Evolutionary conservation across 2,888 invertebrate species (phyloP).

Genomic region (Tethea ocularis): DNA sequence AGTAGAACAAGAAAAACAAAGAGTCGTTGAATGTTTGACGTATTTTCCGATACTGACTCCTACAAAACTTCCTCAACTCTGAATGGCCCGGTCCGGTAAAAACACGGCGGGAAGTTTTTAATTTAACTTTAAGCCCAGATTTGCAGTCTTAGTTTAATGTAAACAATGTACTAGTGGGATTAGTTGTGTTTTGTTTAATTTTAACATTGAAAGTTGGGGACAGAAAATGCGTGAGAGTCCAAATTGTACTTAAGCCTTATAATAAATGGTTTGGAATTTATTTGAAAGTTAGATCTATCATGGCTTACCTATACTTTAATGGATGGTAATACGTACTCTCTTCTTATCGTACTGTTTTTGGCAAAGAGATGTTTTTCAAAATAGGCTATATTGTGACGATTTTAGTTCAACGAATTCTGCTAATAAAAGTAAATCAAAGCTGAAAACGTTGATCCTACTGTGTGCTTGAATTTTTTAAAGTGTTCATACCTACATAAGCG

Average conservation of each 20-base stretch:
- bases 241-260: not conserved
- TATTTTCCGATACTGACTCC: conserved; percentile 56
- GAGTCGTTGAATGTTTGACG: conserved; percentile 52
- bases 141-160: conserved; percentile 29
- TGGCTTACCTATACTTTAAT: too few species aligned
- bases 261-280: too few species aligned
- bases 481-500: too few species aligned
- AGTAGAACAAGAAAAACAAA: conserved; percentile 52
- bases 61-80: conserved; percentile 27
- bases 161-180: conserved; percentile 29
- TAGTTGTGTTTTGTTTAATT: conserved; percentile 13
- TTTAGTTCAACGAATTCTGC: too few species aligned
- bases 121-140: conserved; percentile 47
- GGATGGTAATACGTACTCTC: too few species aligned
- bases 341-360: too few species aligned
- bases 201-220: not conserved
- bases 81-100: conserved; percentile 36
- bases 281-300: too few species aligned
- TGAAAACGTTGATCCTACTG: too few species aligned
- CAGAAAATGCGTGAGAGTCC: not conserved
- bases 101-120: conserved; percentile 44
- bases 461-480: too few species aligned
- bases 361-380: too few species aligned
- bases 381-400: too few species aligned
- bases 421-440: too few species aligned